A percentile compares a stretch with the other conserved stretches of the same genome.
phyloP scores from a whole-genome alignment of 1,140 invertebrate genomes.

The Drosophila kikkawai region DNA sequence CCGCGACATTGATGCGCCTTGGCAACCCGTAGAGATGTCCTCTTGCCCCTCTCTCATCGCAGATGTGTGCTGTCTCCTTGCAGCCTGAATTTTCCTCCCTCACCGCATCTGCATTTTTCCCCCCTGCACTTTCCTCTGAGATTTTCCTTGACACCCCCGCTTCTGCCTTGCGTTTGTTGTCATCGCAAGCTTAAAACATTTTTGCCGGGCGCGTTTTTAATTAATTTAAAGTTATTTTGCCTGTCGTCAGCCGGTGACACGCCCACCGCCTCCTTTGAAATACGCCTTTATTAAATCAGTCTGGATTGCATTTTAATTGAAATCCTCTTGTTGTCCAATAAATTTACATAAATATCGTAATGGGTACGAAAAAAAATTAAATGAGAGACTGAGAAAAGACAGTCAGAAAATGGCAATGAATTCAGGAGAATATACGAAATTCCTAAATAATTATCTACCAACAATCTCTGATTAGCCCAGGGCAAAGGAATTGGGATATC shows the following conservation, averaged over 20 bases:
- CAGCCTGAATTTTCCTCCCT: not conserved
- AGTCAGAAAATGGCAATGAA: not conserved
- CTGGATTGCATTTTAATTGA: conserved; percentile 76
- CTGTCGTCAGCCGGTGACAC: conserved; percentile 51
- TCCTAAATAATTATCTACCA: not conserved
- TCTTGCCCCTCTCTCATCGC: conserved; percentile 8
- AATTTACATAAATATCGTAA: conserved; percentile 70
- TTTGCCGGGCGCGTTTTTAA: conserved; percentile 79
- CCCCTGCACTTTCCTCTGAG: not conserved
- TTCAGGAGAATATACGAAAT: conserved; percentile 10
- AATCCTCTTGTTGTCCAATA: conserved; percentile 59
- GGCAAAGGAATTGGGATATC: not conserved
- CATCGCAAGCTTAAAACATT: conserved; percentile 73
- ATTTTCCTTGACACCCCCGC: conserved; percentile 23
- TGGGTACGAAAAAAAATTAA: conserved; percentile 7
- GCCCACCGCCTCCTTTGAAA: conserved; percentile 10
- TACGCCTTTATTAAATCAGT: conserved; percentile 70
- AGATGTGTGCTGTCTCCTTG: conserved; percentile 35
- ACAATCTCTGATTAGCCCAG: conserved; percentile 35
- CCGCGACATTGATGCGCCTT: conserved; percentile 76
- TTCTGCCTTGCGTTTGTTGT: conserved; percentile 60
- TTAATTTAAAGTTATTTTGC: conserved; percentile 83
- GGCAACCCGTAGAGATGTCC: conserved; percentile 44
- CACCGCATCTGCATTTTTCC: not conserved
- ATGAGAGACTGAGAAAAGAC: not conserved